Evolutionary conservation across 30 jellyfish, hydroid and myxozoan genomes (phyloP).

Genomic region (Sanderia malayensis): DNA sequence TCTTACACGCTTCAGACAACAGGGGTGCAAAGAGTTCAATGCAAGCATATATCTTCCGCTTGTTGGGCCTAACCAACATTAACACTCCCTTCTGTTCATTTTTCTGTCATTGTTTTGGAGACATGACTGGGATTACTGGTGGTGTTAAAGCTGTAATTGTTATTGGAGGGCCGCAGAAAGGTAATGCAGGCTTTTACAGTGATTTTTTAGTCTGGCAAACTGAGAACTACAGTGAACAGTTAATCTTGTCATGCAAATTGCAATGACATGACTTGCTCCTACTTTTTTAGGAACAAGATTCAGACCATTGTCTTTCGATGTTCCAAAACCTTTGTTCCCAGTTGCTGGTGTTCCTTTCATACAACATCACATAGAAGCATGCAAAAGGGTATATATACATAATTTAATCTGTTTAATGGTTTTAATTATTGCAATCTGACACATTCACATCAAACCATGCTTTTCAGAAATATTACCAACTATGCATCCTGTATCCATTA

Average conservation of each 20-base stretch:
- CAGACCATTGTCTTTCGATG: constrained; percentile 91
- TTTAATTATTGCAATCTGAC: background rate
- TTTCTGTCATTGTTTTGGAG: no score
- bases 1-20: background rate
- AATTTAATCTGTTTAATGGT: background rate
- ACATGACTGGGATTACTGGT: constrained; percentile 52
- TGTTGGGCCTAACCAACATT: no score
- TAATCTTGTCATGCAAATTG: background rate
- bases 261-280: no score
- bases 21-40: background rate
- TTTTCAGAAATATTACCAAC: no score
- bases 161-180: constrained; percentile 95
- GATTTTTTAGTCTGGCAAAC: background rate
- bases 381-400: constrained; percentile 77
- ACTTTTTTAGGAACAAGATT: constrained; percentile 81
- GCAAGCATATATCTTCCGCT: background rate
- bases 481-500: no score
- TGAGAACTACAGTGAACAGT: background rate
- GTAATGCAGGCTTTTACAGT: constrained; percentile 17
- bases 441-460: no score
- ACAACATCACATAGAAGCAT: constrained; percentile 93
- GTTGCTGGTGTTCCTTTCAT: constrained; percentile 93
- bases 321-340: constrained; percentile 92
- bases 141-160: constrained; percentile 78
- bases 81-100: no score